phyloP scores from a whole-genome alignment of 1,140 invertebrate genomes.

The Macrocentrus cingulum region DNA sequence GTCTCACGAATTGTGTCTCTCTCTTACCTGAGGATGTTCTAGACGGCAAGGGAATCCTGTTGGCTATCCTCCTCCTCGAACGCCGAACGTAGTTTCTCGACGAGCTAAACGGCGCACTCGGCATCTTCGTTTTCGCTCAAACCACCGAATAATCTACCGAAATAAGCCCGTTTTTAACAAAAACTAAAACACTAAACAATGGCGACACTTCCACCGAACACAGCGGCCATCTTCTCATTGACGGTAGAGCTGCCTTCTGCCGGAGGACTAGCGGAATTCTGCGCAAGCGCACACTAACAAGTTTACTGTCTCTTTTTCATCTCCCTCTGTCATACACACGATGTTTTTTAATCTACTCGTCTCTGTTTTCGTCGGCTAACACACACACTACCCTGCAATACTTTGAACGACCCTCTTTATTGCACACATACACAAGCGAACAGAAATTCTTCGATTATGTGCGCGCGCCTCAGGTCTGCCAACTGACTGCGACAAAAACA shows the following conservation, averaged over 20 bases:
- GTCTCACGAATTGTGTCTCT: conserved; percentile 13
- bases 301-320: conserved; percentile 27
- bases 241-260: conserved; percentile 34
- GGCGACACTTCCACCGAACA: conserved; percentile 54
- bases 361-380: no score
- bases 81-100: conserved; percentile 82
- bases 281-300: conserved; percentile 39
- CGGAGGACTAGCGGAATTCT: conserved; percentile 36
- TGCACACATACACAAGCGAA: no score
- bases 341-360: neutral
- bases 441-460: no score
- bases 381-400: no score
- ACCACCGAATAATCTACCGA: conserved; percentile 30
- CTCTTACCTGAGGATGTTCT: conserved; percentile 71
- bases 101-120: conserved; percentile 86
- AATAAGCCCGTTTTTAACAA: conserved; percentile 18
- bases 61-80: conserved; percentile 82
- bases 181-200: conserved; percentile 55
- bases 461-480: conserved; percentile 1
- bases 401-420: no score
- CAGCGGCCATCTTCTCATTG: conserved; percentile 55
- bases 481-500: conserved; percentile 4
- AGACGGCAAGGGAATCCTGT: conserved; percentile 78
- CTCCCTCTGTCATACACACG: conserved; percentile 2
- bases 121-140: conserved; percentile 66